Evolutionary conservation across 2,113 vertebrate species (phyloP).

Genomic region (Tychaedon coryphoeus): DNA sequence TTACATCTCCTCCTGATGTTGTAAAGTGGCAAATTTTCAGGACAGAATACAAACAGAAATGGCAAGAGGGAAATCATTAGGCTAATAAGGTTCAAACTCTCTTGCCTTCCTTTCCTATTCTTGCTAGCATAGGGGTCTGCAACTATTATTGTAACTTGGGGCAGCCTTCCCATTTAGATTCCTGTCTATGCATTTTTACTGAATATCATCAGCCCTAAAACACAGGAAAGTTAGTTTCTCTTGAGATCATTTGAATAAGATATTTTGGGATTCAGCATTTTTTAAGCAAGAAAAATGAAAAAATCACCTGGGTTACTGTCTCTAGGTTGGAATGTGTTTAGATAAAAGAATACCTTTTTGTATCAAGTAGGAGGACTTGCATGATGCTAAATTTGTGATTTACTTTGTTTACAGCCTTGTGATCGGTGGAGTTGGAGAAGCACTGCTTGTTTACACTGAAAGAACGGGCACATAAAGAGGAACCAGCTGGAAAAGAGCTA

Average conservation of each 20-base stretch:
- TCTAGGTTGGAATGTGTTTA: neutral
- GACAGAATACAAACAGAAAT: neutral
- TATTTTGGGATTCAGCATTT: neutral
- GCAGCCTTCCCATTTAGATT: neutral
- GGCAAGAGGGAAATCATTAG: neutral
- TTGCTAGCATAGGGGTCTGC: neutral
- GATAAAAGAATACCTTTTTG: neutral
- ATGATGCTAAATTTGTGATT: conserved; percentile 1
- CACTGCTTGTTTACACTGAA: conserved; percentile 83
- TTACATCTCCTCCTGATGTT: neutral
- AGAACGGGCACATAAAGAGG: conserved; percentile 61
- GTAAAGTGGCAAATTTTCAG: neutral
- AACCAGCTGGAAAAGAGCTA: neutral
- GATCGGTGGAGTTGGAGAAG: conserved; percentile 81
- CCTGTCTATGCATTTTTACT: neutral
- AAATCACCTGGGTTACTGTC: neutral
- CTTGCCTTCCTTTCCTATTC: neutral
- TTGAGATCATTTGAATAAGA: neutral
- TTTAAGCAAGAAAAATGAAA: neutral
- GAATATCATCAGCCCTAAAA: neutral
- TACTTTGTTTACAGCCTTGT: conserved; percentile 80
- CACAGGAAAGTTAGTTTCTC: neutral
- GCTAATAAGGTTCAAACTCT: neutral
- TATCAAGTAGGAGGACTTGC: neutral
- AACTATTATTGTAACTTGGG: neutral